A percentile compares a stretch with the other conserved stretches of the same genome.
Evolutionary conservation across 1,140 invertebrate genomes (phyloP).

Genomic region (Aphelenchoides avenae): DNA sequence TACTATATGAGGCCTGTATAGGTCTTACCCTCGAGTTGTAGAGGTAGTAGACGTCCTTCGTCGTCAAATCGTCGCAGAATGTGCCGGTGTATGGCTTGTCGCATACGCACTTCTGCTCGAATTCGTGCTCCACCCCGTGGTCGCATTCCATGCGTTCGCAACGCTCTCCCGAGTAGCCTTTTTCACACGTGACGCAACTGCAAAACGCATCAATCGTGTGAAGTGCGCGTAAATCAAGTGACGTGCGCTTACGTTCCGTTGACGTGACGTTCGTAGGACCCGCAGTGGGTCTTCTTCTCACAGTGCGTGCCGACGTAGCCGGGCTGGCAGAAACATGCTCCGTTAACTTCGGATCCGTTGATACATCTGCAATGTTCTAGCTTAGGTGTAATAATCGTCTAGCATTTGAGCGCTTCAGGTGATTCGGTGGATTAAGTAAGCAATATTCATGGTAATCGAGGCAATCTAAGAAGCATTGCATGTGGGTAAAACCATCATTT

Average conservation of each 20-base stretch:
- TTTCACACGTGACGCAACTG: conserved; percentile 40
- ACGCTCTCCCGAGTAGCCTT: conserved; percentile 30
- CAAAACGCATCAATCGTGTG: conserved; percentile 2
- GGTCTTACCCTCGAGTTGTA: conserved; percentile 42
- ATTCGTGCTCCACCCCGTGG: conserved; percentile 30
- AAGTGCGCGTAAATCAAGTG: not conserved
- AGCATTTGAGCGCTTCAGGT: too few relatives aligned
- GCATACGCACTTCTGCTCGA: conserved; percentile 36
- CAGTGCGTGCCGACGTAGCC: conserved; percentile 47
- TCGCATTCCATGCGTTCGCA: conserved; percentile 40
- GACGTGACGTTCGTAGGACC: conserved; percentile 30
- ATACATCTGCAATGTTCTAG: conserved; percentile 23
- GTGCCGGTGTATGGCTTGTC: conserved; percentile 34
- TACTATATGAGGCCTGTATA: too few relatives aligned
- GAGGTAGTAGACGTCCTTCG: conserved; percentile 41
- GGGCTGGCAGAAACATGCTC: conserved; percentile 27
- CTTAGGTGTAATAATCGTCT: too few relatives aligned
- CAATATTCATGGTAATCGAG: too few relatives aligned
- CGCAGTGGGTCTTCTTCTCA: conserved; percentile 40
- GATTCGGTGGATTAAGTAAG: too few relatives aligned
- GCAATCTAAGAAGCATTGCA: too few relatives aligned
- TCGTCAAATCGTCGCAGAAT: conserved; percentile 42
- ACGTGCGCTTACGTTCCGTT: conserved; percentile 35
- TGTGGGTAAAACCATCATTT: too few relatives aligned
- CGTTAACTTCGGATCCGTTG: conserved; percentile 27